Conservation (phyloP, 2,888 invertebrate genomes). For the Altica lythri region DNA sequence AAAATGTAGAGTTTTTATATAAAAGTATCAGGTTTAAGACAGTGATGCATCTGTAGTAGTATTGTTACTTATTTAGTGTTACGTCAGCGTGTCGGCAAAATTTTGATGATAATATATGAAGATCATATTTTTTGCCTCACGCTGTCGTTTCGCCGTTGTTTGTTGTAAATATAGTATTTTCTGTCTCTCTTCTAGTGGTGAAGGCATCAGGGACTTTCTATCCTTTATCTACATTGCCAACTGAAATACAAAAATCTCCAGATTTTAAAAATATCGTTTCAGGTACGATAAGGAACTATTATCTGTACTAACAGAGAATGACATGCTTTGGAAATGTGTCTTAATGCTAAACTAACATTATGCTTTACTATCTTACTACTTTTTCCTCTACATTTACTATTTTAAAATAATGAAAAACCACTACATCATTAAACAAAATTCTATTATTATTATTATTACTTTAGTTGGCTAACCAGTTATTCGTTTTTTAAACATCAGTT, state of each 20-base stretch:
- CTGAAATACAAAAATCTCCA: slow-evolving; percentile 60
- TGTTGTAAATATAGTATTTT: slow-evolving; percentile 44
- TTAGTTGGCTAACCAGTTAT: too few relatives aligned
- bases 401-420: too few relatives aligned
- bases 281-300: slow-evolving; percentile 61
- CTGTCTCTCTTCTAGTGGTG: slow-evolving; percentile 73
- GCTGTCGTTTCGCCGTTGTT: slow-evolving; percentile 28
- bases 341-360: slow-evolving; percentile 12
- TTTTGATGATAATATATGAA: too few relatives aligned
- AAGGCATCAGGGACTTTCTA: slow-evolving; percentile 92
- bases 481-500: too few relatives aligned
- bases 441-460: too few relatives aligned
- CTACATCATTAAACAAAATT: too few relatives aligned
- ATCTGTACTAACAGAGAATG: slow-evolving; percentile 44
- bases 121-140: too few relatives aligned
- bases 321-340: too few relatives aligned
- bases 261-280: slow-evolving; percentile 60
- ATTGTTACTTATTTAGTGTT: not conserved
- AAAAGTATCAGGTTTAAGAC: not conserved
- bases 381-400: too few relatives aligned
- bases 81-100: too few relatives aligned
- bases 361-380: too few relatives aligned
- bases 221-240: slow-evolving; percentile 72
- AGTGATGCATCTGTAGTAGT: not conserved
- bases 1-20: slow-evolving; percentile 6